phyloP scores from a whole-genome alignment of 2,797 vertebrate species.

The Crax fasciolata region DNA sequence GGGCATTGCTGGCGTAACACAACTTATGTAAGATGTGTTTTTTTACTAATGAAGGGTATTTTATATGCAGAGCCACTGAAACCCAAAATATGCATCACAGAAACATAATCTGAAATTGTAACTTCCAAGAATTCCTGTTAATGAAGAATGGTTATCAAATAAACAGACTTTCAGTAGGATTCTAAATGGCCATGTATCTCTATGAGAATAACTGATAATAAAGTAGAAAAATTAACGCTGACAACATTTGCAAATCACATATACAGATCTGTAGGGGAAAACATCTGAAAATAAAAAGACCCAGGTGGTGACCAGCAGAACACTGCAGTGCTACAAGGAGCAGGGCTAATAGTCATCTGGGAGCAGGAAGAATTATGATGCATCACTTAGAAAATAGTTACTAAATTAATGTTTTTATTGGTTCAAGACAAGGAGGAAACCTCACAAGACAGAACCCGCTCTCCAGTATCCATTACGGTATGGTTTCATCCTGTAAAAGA shows the following conservation, averaged over 20 bases:
- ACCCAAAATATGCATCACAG: fast-evolving
- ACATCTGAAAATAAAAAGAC: not conserved
- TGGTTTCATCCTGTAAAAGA: not conserved
- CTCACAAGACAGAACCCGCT: not conserved
- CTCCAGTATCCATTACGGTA: fast-evolving
- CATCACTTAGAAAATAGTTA: not conserved
- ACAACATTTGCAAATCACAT: not conserved
- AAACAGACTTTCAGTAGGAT: not conserved
- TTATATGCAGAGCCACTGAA: not conserved
- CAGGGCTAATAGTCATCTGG: not conserved
- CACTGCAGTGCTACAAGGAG: not conserved
- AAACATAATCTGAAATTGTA: fast-evolving
- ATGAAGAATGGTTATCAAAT: not conserved
- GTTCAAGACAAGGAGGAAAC: not conserved
- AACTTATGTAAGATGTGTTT: fast-evolving
- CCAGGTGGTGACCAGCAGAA: not conserved
- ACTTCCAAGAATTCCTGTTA: not conserved
- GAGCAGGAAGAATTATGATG: not conserved
- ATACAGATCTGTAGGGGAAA: not conserved
- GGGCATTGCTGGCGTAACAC: not conserved
- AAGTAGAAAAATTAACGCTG: not conserved
- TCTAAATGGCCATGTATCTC: not conserved
- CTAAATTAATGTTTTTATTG: not conserved
- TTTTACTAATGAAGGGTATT: fast-evolving
- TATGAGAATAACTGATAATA: not conserved